These are phyloP conservation scores for Lepetodrilus schrolli DNA, from an alignment of 2,888 invertebrate species.

Conservation along the genomic window DNA sequence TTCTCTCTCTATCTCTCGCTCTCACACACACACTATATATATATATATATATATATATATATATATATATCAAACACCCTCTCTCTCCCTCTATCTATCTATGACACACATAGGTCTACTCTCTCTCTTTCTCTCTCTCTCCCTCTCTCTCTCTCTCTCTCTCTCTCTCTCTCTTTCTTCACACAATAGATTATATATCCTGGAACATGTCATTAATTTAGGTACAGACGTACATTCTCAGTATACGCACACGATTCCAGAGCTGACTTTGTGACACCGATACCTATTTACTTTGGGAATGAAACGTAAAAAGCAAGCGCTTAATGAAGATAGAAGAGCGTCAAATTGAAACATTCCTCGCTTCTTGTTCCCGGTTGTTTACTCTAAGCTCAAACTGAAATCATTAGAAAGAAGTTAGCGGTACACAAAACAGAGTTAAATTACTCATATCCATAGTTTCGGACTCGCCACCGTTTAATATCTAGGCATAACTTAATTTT, in stretches of 20 bases:
- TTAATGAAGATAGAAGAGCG: slow-evolving; percentile 2
- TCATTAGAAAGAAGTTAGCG: slow-evolving; percentile 1
- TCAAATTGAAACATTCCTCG: background rate
- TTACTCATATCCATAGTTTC: background rate
- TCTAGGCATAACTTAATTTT: slow-evolving; percentile 16
- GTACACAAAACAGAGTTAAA: slow-evolving; percentile 14
- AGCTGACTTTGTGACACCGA: background rate
- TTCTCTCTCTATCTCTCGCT: too few relatives aligned
- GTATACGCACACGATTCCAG: slow-evolving; percentile 1
- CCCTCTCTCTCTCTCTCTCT: too few relatives aligned
- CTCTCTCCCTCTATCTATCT: too few relatives aligned
- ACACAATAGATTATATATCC: too few relatives aligned
- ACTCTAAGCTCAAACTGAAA: background rate
- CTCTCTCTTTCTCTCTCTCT: too few relatives aligned
- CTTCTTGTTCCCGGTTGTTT: slow-evolving; percentile 1
- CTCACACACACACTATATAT: too few relatives aligned
- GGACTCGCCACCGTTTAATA: background rate
- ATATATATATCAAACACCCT: too few relatives aligned
- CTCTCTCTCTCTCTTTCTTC: too few relatives aligned
- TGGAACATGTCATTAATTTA: too few relatives aligned
- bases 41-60: too few relatives aligned
- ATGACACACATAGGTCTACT: too few relatives aligned
- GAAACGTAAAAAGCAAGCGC: background rate
- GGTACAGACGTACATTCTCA: too few relatives aligned
- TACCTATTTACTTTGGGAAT: background rate